Base-by-base conservation (phyloP, 2,113 vertebrate genomes). In the Thinocorus orbignyianus region DNA sequence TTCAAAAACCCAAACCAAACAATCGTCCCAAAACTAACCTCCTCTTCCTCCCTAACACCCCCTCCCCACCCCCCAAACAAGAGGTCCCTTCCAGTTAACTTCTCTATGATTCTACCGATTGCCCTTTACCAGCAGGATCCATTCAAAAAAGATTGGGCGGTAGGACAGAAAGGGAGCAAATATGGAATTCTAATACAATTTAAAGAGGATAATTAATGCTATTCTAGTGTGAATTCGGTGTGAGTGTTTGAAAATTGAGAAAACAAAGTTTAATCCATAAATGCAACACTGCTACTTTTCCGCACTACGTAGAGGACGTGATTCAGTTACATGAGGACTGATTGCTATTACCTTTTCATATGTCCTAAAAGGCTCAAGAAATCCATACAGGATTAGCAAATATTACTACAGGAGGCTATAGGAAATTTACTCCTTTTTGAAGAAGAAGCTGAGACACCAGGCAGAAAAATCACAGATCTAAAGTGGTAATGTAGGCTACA, bases 261-360 rank as follows among this genome's bases (percentile, higher is more conserved):
- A 49, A 82, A 89, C 58, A n/a, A 88, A 68, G n/a, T 62, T 72
- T 42, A 48, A 88, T 91, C 70, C 81, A 77, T 88, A 95, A 76
- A 81, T 5, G 61, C 46, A 70, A 44, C 42, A 64, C 30, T 55
- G 49, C 35, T 41, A 54, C 22, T 62, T 70, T 54, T 37, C 65
- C 46, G 14, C 23, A 88, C 42, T 64, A 69, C n/a, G 31, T 49
- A 58, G 9, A 58, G 37, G 66, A 57, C 4, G 2, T 17, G 24
- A 73, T 55, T 74, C 55, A 70, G 61, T 74, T 82, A 69, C 24
- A 13, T 17, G 13, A 82, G 22, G 7, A 79, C 11, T 44, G 66
- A 92, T 65, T 70, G 55, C 31, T 31, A 35, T 61, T 79, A 79
- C 44, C 16, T 55, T 69, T 55, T 69, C 55, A 49, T 13, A 55